Base-by-base conservation (phyloP, 1,140 invertebrate species). In the Drosophila pallidifrons region DNA sequence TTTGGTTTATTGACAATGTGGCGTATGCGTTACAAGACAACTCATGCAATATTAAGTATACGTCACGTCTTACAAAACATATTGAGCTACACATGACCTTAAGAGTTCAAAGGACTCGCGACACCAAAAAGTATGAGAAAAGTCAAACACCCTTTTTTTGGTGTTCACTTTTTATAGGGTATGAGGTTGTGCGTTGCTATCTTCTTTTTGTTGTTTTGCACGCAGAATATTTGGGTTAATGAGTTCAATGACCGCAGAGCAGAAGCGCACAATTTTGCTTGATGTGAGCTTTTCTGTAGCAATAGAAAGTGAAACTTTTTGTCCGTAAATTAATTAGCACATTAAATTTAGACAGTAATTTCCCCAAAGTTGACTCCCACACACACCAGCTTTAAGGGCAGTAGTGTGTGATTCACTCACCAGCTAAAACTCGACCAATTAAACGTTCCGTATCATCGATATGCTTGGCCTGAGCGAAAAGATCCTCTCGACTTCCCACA, bases 391-490 rank as follows among this genome's bases (percentile, higher is more conserved):
- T n/a, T 43, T 5, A 4, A 13, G 41, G 41, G 11, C 3, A 41
- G 20, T 25, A 25, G 1, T 16, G 38, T 3, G 32, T 57, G 35
- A 49, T 57, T 51, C 46, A 91, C 90, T 92, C 73, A 92, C 91
- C 91, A 75, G 91, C 91, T 73, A 92, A 57, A 43, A 92, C 91
- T 41, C 91, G 72, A 32, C 87, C 91, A 45, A 92, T 92, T 28
- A 92, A 69, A 79, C 91, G 88, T 61, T 92, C 91, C 49, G 85
- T 92, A 81, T 91, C 91, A 67, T 92, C 82, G 32, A 92, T 92
- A 65, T 82, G 79, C 51, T 91, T 91, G 35, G 91, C 91, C 66
- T 91, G 82, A 38, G 90, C 87, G 75, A 92, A 92, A 6, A 91
- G 77, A 89, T 91, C 91, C 69, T 91, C 91, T 38, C 91, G 83